These are phyloP conservation scores for Melanophora roralis DNA, from an alignment of 2,888 invertebrate species.

Conservation along the genomic window DNA sequence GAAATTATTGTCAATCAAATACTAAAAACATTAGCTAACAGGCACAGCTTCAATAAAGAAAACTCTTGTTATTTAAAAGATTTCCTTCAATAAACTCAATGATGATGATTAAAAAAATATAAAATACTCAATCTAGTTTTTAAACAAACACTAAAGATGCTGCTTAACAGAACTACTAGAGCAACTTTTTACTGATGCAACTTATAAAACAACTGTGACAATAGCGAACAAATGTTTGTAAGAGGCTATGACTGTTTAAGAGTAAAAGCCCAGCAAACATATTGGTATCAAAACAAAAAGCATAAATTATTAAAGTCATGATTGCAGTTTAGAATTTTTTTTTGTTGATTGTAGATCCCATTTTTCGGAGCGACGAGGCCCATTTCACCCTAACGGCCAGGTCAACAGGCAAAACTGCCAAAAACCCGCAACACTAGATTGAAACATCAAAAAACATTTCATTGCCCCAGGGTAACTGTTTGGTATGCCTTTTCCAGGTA, in stretches of 20 bases:
- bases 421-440: too few species aligned
- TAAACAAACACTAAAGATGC: not conserved
- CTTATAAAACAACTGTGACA: constrained; percentile 25
- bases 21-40: not conserved
- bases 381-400: too few species aligned
- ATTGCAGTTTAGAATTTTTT: too few species aligned
- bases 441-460: too few species aligned
- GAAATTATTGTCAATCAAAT: constrained; percentile 40
- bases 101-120: constrained; percentile 4
- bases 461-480: too few species aligned
- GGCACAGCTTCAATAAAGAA: not conserved
- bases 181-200: not conserved
- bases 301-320: too few species aligned
- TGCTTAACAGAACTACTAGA: constrained; percentile 26
- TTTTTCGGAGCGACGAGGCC: too few species aligned
- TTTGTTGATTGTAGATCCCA: too few species aligned
- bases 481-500: too few species aligned
- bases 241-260: not conserved
- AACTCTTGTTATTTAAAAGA: constrained; percentile 21
- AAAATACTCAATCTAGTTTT: not conserved
- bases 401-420: too few species aligned
- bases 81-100: not conserved
- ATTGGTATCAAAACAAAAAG: too few species aligned
- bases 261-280: too few species aligned
- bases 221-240: constrained; percentile 17